A percentile compares a stretch with the other conserved stretches of the same genome.
Evolutionary conservation across 2,797 vertebrate species (phyloP).

Genomic region (Cottoperca gobio): DNA sequence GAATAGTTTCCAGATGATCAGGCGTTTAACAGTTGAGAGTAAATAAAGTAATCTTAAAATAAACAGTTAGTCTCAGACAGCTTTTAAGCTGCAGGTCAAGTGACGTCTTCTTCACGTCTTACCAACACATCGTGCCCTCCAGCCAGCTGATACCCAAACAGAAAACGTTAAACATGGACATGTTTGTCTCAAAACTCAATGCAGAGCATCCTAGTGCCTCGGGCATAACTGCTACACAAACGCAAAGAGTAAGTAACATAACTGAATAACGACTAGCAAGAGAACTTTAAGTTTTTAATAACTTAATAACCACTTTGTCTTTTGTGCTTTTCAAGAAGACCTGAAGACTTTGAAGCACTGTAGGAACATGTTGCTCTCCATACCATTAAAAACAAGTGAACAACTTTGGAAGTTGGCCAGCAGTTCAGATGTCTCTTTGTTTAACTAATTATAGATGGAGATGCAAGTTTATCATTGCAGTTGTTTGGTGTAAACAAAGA

Average conservation of each 20-base stretch:
- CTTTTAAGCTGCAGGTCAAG: neutral
- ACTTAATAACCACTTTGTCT: too few species aligned
- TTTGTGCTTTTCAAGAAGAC: neutral
- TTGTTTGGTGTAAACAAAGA: too few species aligned
- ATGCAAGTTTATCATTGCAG: too few species aligned
- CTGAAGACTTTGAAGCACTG: too few species aligned
- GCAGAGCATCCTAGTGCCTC: neutral
- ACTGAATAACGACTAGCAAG: neutral
- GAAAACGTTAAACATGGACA: neutral
- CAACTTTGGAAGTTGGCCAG: neutral
- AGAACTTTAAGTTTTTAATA: neutral
- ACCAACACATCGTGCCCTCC: neutral
- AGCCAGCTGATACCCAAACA: neutral
- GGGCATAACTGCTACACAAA: neutral
- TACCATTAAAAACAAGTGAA: neutral
- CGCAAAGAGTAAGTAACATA: neutral
- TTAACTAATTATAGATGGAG: too few species aligned
- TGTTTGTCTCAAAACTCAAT: neutral
- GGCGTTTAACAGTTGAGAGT: constrained; percentile 5
- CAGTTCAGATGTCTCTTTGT: neutral
- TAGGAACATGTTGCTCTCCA: neutral
- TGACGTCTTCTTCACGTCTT: neutral
- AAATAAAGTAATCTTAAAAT: constrained; percentile 33
- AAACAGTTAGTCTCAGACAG: constrained; percentile 16
- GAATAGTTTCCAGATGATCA: constrained; percentile 43